phyloP scores from a whole-genome alignment of 1,140 invertebrate genomes.

The Nixonia krombeini region DNA sequence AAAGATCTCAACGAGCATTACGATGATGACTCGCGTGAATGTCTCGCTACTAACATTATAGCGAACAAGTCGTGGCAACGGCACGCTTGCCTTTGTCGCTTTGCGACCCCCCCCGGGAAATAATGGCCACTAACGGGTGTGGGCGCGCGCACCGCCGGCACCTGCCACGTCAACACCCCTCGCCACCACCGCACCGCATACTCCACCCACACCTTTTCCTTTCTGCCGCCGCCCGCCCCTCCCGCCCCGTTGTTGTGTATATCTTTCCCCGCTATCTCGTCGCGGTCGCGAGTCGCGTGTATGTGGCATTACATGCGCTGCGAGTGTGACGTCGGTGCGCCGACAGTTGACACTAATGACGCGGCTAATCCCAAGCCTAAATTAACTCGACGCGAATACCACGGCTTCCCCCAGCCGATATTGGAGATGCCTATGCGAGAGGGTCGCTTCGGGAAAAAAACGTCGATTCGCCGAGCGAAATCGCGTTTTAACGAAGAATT shows the following conservation, averaged over 20 bases:
- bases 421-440: no score
- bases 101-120: constrained; percentile 16
- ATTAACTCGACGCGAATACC: constrained; percentile 16
- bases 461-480: background rate
- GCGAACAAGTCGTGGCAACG: constrained; percentile 9
- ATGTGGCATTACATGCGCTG: constrained; percentile 10
- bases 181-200: background rate
- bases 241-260: constrained; percentile 15
- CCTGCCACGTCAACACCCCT: constrained; percentile 9
- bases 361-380: constrained; percentile 22
- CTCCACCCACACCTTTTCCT: constrained; percentile 16
- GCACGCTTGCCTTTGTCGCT: constrained; percentile 28
- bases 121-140: constrained; percentile 12
- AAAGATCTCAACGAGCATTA: no score
- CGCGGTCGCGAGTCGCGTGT: constrained; percentile 12
- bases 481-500: no score
- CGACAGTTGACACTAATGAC: constrained; percentile 20
- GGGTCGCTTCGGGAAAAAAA: no score
- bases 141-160: constrained; percentile 10
- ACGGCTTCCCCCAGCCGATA: no score
- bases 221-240: no score
- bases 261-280: constrained; percentile 30
- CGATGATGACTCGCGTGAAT: constrained; percentile 29
- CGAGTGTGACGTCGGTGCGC: constrained; percentile 12
- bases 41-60: constrained; percentile 32